Percentiles rank a stretch among this genome's conserved stretches.
Conservation (phyloP, 37 sponge, comb jelly and placozoan species). For the Axinella damicornis region DNA sequence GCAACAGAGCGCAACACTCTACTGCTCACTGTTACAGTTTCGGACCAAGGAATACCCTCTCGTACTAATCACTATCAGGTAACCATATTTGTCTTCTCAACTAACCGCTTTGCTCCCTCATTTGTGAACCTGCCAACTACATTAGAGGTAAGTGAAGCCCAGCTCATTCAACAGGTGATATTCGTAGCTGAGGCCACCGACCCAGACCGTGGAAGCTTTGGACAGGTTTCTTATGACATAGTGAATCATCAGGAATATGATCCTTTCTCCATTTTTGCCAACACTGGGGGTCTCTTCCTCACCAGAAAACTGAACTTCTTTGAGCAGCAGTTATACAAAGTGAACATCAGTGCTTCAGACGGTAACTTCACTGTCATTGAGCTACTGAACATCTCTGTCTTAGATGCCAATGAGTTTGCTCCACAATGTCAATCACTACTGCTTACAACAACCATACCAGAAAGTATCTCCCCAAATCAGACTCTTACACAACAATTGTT, state of each 20-base stretch:
- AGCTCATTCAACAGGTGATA: neutral
- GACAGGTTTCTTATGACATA: conserved; percentile 32
- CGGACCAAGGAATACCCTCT: conserved; percentile 40
- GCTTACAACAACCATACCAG: neutral
- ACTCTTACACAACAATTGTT: neutral
- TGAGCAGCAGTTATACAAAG: conserved; percentile 12
- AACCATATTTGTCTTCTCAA: conserved; percentile 25
- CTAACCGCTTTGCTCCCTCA: conserved; percentile 25
- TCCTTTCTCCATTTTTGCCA: conserved; percentile 39
- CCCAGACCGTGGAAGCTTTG: conserved; percentile 60
- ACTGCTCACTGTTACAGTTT: conserved; percentile 13
- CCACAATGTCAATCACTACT: conserved; percentile 29
- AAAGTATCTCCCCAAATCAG: neutral
- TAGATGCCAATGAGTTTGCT: conserved; percentile 57
- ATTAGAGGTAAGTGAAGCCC: conserved; percentile 44
- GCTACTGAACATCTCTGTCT: conserved; percentile 36
- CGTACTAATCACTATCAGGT: conserved; percentile 11
- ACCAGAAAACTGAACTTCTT: conserved; percentile 41
- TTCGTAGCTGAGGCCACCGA: conserved; percentile 58
- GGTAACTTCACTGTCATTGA: conserved; percentile 11
- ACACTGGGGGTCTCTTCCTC: conserved; percentile 60
- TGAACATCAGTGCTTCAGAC: conserved; percentile 62
- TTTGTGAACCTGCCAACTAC: conserved; percentile 66
- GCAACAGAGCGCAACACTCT: conserved; percentile 4
- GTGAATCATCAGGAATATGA: neutral